Conservation (phyloP, 2,888 invertebrate genomes). For the Aspidiotus destructor region DNA sequence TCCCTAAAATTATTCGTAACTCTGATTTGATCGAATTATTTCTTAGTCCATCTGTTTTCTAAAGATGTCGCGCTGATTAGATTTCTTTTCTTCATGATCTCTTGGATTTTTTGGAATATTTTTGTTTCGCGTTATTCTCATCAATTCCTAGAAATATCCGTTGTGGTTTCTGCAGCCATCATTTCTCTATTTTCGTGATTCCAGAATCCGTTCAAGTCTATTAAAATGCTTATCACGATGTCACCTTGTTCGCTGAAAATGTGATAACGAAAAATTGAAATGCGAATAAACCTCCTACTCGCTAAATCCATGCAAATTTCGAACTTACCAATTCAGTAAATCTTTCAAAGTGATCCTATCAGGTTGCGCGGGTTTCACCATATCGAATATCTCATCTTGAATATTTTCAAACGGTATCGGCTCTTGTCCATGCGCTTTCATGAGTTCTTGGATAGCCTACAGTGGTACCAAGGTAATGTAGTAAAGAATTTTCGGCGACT, state of each 20-base stretch:
- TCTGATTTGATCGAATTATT: too few species aligned
- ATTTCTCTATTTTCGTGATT: slow-evolving; percentile 85
- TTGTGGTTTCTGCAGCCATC: slow-evolving; percentile 23
- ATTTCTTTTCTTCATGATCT: too few species aligned
- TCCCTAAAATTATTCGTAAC: too few species aligned
- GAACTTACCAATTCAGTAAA: slow-evolving; percentile 58
- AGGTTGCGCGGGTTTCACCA: slow-evolving; percentile 83
- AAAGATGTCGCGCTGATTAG: too few species aligned
- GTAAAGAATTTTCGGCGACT: too few species aligned
- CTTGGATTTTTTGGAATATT: too few species aligned
- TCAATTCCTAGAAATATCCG: slow-evolving; percentile 23
- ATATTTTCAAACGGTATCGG: slow-evolving; percentile 86
- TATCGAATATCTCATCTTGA: slow-evolving; percentile 95
- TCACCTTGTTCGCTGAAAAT: slow-evolving; percentile 74
- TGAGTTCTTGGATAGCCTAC: slow-evolving; percentile 82
- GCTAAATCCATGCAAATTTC: neutral
- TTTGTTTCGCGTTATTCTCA: neutral
- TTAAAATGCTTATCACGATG: slow-evolving; percentile 83
- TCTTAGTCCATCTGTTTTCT: too few species aligned
- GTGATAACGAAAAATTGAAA: slow-evolving; percentile 37
- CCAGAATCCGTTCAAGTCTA: slow-evolving; percentile 94
- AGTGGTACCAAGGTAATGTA: slow-evolving; percentile 29
- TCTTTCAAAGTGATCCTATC: slow-evolving; percentile 76
- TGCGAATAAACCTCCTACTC: neutral
- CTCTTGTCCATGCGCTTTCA: slow-evolving; percentile 78